These are phyloP conservation scores for Salarias fasciatus DNA, from an alignment of 2,797 vertebrate genomes.

Conservation along the genomic window DNA sequence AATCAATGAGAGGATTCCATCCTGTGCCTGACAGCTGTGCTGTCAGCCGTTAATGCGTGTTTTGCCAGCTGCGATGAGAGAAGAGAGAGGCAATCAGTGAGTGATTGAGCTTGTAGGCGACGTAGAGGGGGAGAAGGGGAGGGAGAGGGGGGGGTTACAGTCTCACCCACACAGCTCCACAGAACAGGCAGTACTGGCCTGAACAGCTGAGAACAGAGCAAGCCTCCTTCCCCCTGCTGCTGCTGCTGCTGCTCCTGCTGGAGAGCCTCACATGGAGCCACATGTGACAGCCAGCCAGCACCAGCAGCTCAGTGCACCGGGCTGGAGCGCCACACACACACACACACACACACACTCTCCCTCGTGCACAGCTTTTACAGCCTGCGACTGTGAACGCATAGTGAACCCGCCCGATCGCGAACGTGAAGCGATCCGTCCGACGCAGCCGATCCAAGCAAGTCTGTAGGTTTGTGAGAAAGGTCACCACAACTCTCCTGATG, in stretches of 20 bases:
- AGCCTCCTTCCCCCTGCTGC: constrained; percentile 69
- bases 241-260: constrained; percentile 54
- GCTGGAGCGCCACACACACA: too few species aligned
- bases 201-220: constrained; percentile 73
- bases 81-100: constrained; percentile 39
- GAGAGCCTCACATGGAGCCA: constrained; percentile 75
- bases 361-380: constrained; percentile 9
- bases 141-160: constrained; percentile 13
- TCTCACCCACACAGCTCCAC: constrained; percentile 54
- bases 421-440: not conserved
- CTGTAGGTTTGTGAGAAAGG: constrained; percentile 63
- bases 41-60: constrained; percentile 43
- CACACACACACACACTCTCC: too few species aligned
- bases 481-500: constrained; percentile 58
- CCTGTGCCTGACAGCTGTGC: constrained; percentile 11
- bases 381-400: constrained; percentile 10
- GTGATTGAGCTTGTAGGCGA: constrained; percentile 27
- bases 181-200: constrained; percentile 65
- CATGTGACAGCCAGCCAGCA: constrained; percentile 77
- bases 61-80: constrained; percentile 62
- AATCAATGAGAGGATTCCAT: not conserved
- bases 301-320: too few species aligned
- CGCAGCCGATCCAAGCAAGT: too few species aligned
- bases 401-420: constrained; percentile 16
- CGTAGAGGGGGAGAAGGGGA: not conserved